phyloP scores from a whole-genome alignment of 1,140 invertebrate genomes.

The Drosophila kepulauana region DNA sequence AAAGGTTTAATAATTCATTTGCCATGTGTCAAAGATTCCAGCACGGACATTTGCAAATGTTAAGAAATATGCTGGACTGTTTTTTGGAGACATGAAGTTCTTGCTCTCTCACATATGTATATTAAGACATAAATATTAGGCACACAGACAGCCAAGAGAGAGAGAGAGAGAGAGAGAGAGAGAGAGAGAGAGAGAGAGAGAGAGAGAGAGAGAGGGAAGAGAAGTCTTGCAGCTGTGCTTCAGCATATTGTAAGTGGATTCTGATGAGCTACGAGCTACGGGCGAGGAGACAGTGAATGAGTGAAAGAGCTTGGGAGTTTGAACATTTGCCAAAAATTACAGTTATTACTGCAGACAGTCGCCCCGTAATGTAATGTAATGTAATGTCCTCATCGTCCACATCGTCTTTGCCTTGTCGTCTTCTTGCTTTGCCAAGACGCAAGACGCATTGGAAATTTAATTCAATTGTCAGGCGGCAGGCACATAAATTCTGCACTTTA shows the following conservation, averaged over 20 bases:
- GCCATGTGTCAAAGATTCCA: conserved; percentile 27
- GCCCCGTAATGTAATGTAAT: conserved; percentile 42
- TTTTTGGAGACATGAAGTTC: conserved; percentile 52
- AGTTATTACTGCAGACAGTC: conserved; percentile 82
- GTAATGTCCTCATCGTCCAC: conserved; percentile 31
- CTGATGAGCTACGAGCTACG: conserved; percentile 50
- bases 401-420: conserved; percentile 28
- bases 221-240: neutral
- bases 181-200: too few relatives aligned
- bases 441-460: conserved; percentile 79
- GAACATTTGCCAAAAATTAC: conserved; percentile 81
- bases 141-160: conserved; percentile 10
- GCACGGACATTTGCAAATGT: conserved; percentile 50
- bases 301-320: conserved; percentile 15
- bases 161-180: too few relatives aligned
- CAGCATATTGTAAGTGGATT: conserved; percentile 53
- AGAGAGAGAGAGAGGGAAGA: too few relatives aligned
- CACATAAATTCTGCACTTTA: conserved; percentile 79
- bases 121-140: conserved; percentile 79
- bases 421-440: neutral
- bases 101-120: conserved; percentile 69
- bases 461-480: conserved; percentile 74
- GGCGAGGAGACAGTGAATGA: conserved; percentile 3
- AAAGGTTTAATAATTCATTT: conserved; percentile 70
- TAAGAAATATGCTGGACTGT: conserved; percentile 65